Evolutionary conservation across 1,140 invertebrate genomes (phyloP), one percentile per base, ranked within the genome.

Genomic region (Himalopsyche phryganea): DNA sequence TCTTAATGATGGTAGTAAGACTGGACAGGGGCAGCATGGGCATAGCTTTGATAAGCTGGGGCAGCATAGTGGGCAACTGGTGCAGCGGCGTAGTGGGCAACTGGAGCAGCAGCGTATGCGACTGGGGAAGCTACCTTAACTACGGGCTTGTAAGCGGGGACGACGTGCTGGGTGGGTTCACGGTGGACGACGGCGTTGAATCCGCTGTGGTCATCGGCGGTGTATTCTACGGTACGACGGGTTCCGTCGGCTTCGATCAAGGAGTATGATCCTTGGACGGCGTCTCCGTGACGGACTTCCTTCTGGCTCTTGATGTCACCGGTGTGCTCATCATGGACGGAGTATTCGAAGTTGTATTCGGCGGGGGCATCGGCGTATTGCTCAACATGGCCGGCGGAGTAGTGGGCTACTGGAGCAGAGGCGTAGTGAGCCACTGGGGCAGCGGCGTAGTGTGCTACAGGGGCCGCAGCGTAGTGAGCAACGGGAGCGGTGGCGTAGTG

Each of bases 141-240:
- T 3, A 71, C 72, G 0, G 82, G 80, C 58, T 68, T 63, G 1
- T 40, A 40, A 15, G 17, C 17, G 32, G 13, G 14, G 20, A 42
- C 36, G 38, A 74, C 70, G 15, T 75, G 72, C 35, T 74, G 68
- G n/a, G 75, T 71, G 1, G 76, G 74, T 64, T 84, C 81, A 2
- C 79, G 76, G 38, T 76, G 78, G 2, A 89, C 80, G 15, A 83
- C 72, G 1, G 86, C 86, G 70, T 86, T 81, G 69, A 87, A 86
- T 62, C 86, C 87, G 64, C 80, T 83, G 66, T 87, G 79, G 18
- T 84, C 80, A 65, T 88, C 85, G 50, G 86, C 84, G 28, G 83
- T 86, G 72, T 89, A 90, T 23, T 86, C 82, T 42, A 88, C 87
- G 61, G 84, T 84, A 55, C 87, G 80, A 64, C 81, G 76, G 62